These are phyloP conservation scores for Sebastes itinus DNA, from an alignment of 2,797 vertebrate genomes.

Conservation along the genomic window DNA sequence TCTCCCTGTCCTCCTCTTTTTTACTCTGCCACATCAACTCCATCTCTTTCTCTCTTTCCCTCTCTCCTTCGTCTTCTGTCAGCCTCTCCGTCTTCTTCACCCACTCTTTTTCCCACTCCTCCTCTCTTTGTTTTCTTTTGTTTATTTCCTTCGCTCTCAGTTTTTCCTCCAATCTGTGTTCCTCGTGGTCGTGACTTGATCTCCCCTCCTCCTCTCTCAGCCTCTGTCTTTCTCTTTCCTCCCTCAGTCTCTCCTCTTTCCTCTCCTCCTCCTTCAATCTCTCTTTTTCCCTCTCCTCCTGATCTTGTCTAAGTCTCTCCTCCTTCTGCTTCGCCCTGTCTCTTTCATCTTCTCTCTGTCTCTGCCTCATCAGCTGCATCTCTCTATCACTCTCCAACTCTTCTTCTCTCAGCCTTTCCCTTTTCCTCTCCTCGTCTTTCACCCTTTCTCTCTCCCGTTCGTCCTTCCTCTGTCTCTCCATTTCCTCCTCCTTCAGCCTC, in stretches of 20 bases:
- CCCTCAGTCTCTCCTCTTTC: slow-evolving; percentile 1
- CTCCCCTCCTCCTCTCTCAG: not conserved
- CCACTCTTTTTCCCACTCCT: slow-evolving; percentile 21
- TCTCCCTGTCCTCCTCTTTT: slow-evolving; percentile 18
- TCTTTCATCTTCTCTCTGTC: slow-evolving; percentile 27
- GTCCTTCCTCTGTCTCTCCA: not conserved
- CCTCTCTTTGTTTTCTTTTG: slow-evolving; percentile 25
- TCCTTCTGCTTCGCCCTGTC: slow-evolving; percentile 12
- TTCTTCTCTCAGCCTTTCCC: slow-evolving; percentile 13
- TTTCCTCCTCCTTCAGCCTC: not conserved
- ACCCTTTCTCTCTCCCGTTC: slow-evolving; percentile 1
- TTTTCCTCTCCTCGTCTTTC: slow-evolving; percentile 5
- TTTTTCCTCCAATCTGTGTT: not conserved
- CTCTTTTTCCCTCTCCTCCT: slow-evolving; percentile 19
- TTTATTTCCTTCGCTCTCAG: not conserved
- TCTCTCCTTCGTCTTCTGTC: slow-evolving; percentile 1
- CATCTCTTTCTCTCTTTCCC: not conserved
- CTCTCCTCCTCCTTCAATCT: slow-evolving; percentile 6
- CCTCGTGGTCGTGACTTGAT: not conserved
- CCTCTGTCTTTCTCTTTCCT: slow-evolving; percentile 15
- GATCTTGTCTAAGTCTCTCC: slow-evolving; percentile 10
- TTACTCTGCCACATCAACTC: slow-evolving; percentile 10
- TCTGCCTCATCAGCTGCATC: not conserved
- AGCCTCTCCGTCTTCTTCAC: not conserved
- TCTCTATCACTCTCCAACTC: slow-evolving; percentile 33